Base-by-base conservation (phyloP, 2,888 invertebrate species). In the Spatulosminthurus flaviceps region DNA sequence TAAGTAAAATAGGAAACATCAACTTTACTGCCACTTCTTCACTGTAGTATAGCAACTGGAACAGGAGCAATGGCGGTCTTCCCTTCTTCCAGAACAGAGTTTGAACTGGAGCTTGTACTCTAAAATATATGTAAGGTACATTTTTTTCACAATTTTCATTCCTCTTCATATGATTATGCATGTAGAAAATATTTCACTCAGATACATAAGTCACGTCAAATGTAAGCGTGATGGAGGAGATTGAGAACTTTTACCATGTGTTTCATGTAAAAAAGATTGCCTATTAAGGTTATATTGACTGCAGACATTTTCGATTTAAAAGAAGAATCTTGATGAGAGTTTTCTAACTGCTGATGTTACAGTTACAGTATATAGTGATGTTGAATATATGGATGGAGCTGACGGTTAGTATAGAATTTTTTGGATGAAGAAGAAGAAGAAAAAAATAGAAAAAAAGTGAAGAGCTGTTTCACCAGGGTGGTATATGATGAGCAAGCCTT, bases 401-500 rank as follows among this genome's bases (percentile, higher is more conserved):
- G n/a, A n/a, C n/a, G n/a, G n/a, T n/a, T n/a, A n/a, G n/a, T n/a
- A n/a, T n/a, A n/a, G n/a, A n/a, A n/a, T n/a, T n/a, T n/a, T n/a
- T n/a, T n/a, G n/a, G n/a, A n/a, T n/a, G n/a, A n/a, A n/a, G n/a
- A n/a, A n/a, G n/a, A n/a, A n/a, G n/a, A n/a, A n/a, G n/a, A n/a
- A n/a, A n/a, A n/a, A n/a, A n/a, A n/a, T n/a, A n/a, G n/a, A n/a
- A 51, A 24, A 26, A 74, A 19, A 74, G 74, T 34, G 61, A 74
- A 61, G 74, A 74, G 74, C 29, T 61, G 28, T 61, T 73, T 74
- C 74, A 29, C 22, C 74, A 74, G 29, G 28, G 61, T 61, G 60
- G 74, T 74, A 74, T 67, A 69, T 74, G 74, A 74, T 74, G 34
- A 74, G 29, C 74, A 29, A 74, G 61, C 74, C 74, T 74, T 74